Percentiles rank a stretch among this genome's conserved stretches.
These are phyloP conservation scores for Idaea dimidiata DNA, from an alignment of 2,888 invertebrate species.

Conservation along the genomic window DNA sequence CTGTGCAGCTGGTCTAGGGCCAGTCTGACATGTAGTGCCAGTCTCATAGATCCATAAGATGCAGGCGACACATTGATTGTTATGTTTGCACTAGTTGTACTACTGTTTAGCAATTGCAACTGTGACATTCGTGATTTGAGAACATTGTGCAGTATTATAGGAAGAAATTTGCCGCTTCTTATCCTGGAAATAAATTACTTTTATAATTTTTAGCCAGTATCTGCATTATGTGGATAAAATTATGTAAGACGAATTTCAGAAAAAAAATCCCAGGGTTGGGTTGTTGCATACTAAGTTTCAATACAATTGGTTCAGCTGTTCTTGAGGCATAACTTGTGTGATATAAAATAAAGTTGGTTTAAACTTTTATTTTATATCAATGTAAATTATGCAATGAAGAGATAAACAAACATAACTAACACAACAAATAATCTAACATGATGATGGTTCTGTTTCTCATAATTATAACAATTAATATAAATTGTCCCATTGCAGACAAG, in stretches of 20 bases:
- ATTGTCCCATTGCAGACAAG: no score
- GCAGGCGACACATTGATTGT: slow-evolving; percentile 87
- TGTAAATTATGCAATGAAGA: no score
- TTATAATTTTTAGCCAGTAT: neutral
- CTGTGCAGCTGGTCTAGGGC: slow-evolving; percentile 85
- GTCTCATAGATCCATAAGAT: slow-evolving; percentile 88
- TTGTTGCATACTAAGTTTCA: no score
- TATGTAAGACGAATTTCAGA: neutral
- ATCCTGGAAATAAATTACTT: slow-evolving; percentile 69
- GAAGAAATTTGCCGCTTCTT: slow-evolving; percentile 85
- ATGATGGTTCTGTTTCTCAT: no score
- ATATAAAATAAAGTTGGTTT: no score
- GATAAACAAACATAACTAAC: no score
- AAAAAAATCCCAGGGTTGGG: neutral
- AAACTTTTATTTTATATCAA: no score
- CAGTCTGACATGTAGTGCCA: slow-evolving; percentile 88
- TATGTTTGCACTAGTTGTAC: slow-evolving; percentile 83
- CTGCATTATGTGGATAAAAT: neutral
- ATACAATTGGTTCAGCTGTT: no score
- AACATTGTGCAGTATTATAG: slow-evolving; percentile 91
- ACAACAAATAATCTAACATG: no score
- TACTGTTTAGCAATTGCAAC: slow-evolving; percentile 83
- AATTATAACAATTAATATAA: no score
- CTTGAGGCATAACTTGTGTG: no score
- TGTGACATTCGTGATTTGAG: slow-evolving; percentile 90